Conservation (phyloP, 64 coral and sea anemone species). For the Exaiptasia diaphana region DNA sequence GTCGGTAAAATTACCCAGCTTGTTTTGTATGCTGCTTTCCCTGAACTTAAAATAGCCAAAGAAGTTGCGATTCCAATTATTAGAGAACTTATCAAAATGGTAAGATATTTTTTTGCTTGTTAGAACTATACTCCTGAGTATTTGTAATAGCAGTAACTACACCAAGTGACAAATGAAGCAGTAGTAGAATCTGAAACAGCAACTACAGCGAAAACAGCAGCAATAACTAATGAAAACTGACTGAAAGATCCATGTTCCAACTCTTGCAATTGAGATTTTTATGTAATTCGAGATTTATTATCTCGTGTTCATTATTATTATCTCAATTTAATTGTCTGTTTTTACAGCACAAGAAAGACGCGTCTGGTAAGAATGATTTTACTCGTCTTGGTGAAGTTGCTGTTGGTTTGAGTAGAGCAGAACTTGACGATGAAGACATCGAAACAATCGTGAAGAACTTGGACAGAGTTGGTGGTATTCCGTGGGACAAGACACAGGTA, state of each 20-base stretch:
- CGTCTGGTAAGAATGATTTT: constrained; percentile 25
- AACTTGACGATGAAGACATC: constrained; percentile 55
- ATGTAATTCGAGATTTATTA: no score
- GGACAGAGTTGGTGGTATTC: constrained; percentile 66
- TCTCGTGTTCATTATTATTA: no score
- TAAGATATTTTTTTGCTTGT: no score
- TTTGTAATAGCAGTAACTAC: no score
- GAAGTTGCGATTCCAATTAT: constrained; percentile 67
- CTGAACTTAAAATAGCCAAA: constrained; percentile 70
- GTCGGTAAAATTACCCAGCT: constrained; percentile 61
- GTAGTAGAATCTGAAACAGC: background rate
- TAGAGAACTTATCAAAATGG: constrained; percentile 72
- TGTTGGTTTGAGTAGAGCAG: constrained; percentile 56
- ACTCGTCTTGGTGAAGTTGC: constrained; percentile 64
- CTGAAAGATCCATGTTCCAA: no score
- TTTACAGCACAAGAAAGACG: constrained; percentile 63
- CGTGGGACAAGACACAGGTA: constrained; percentile 98
- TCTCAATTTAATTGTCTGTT: no score
- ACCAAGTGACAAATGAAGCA: no score
- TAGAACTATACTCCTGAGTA: no score
- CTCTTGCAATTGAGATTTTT: no score
- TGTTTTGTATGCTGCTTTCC: constrained; percentile 70
- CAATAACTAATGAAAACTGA: no score
- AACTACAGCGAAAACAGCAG: background rate
- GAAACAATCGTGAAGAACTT: constrained; percentile 51